Evolutionary conservation across 2,888 invertebrate species (phyloP).

Genomic region (Agriopis leucophaearia): DNA sequence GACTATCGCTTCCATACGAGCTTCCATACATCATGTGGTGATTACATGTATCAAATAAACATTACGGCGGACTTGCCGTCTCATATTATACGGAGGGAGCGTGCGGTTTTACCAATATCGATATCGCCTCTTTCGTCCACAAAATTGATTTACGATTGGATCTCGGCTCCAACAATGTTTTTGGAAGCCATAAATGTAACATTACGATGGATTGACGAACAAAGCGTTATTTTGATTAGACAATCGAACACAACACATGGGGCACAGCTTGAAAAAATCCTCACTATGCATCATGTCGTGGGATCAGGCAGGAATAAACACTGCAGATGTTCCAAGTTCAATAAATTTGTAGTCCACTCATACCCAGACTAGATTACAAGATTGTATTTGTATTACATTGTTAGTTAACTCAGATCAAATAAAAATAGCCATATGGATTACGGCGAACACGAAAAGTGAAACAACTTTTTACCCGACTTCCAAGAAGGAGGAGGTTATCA

Average conservation of each 20-base stretch:
- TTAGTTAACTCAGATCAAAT: too few relatives aligned
- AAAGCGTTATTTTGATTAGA: slow-evolving; percentile 41
- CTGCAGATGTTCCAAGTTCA: too few relatives aligned
- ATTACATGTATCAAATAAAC: slow-evolving; percentile 85
- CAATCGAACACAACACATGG: slow-evolving; percentile 32
- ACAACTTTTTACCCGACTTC: too few relatives aligned
- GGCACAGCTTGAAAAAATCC: slow-evolving; percentile 30
- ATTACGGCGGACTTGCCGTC: slow-evolving; percentile 75
- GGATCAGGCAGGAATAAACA: too few relatives aligned
- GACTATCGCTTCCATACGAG: slow-evolving; percentile 68
- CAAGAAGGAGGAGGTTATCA: too few relatives aligned
- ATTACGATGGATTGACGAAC: slow-evolving; percentile 41
- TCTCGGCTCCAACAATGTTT: slow-evolving; percentile 49
- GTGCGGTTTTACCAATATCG: slow-evolving; percentile 69
- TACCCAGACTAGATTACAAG: too few relatives aligned
- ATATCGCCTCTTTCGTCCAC: slow-evolving; percentile 67
- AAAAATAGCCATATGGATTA: too few relatives aligned
- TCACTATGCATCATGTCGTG: background rate
- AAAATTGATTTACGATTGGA: slow-evolving; percentile 71
- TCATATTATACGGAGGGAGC: slow-evolving; percentile 67
- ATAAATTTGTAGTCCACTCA: too few relatives aligned
- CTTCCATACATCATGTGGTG: slow-evolving; percentile 80
- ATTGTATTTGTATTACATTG: too few relatives aligned
- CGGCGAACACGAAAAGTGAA: too few relatives aligned
- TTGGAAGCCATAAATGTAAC: slow-evolving; percentile 50